These are phyloP conservation scores for Apamea monoglypha DNA, from an alignment of 2,888 invertebrate species.

Conservation along the genomic window DNA sequence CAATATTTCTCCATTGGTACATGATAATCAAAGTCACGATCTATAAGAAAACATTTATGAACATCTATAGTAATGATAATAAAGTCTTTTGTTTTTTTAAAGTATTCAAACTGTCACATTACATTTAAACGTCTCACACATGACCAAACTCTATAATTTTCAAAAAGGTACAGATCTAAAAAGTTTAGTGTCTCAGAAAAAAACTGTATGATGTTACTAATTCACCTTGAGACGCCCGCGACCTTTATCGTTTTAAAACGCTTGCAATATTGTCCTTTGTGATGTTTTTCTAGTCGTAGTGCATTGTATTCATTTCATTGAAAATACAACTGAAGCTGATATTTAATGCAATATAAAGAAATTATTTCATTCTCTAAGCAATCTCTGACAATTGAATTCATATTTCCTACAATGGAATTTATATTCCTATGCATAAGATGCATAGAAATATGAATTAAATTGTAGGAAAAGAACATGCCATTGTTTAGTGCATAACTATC, in stretches of 20 bases:
- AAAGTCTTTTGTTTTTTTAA: neutral
- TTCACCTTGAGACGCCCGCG: conserved; percentile 17
- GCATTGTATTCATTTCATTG: conserved; percentile 17
- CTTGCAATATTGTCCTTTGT: conserved; percentile 15
- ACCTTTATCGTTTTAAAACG: conserved; percentile 33
- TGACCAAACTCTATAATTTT: conserved; percentile 18
- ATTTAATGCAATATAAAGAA: neutral
- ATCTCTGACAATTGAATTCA: neutral
- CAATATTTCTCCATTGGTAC: too few relatives aligned
- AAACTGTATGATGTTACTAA: neutral
- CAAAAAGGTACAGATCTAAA: neutral
- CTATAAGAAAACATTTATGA: neutral
- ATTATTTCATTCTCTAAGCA: neutral
- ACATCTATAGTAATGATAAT: neutral
- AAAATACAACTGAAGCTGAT: conserved; percentile 24
- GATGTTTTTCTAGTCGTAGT: neutral
- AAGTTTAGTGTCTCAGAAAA: neutral
- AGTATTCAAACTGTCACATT: conserved; percentile 1
- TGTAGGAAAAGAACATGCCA: neutral
- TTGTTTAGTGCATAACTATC: neutral
- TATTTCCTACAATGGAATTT: neutral
- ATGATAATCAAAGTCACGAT: conserved; percentile 1
- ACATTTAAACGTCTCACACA: conserved; percentile 16
- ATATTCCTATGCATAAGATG: too few relatives aligned
- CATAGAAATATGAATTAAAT: too few relatives aligned